These are phyloP conservation scores for Aythya fuligula DNA, from an alignment of 2,797 vertebrate genomes.

Conservation along the genomic window DNA sequence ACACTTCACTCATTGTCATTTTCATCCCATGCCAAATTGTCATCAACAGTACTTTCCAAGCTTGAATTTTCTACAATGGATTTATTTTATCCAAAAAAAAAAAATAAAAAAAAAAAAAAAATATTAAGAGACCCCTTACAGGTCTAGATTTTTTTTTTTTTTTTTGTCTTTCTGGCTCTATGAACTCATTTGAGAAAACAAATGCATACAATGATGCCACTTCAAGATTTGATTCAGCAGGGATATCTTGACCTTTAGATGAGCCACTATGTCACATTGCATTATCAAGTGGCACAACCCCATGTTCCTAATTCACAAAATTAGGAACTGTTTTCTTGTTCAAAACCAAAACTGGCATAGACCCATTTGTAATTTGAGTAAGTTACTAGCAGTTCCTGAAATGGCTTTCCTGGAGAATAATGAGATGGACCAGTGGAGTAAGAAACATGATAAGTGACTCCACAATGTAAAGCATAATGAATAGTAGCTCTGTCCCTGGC, in stretches of 20 bases:
- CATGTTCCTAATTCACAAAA: not conserved
- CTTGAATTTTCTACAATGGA: not conserved
- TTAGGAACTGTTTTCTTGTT: not conserved
- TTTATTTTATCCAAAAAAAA: no score
- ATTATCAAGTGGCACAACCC: not conserved
- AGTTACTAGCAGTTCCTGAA: constrained; percentile 34
- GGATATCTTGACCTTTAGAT: not conserved
- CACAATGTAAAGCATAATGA: constrained; percentile 23
- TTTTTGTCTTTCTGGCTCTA: not conserved
- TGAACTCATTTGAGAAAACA: not conserved
- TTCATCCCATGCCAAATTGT: not conserved
- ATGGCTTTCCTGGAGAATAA: constrained; percentile 34
- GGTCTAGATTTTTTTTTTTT: not conserved
- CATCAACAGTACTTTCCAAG: not conserved
- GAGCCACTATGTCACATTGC: not conserved
- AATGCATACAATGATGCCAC: not conserved
- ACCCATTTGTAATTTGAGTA: constrained; percentile 53
- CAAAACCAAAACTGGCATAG: constrained; percentile 51
- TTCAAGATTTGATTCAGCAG: constrained; percentile 18
- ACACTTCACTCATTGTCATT: not conserved
- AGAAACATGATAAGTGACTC: constrained; percentile 37
- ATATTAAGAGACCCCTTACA: not conserved
- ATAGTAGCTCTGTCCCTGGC: constrained; percentile 48
- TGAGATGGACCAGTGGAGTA: not conserved
- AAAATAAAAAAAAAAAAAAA: not conserved